Percentiles rank a stretch among this genome's conserved stretches.
Conservation (phyloP, 2,888 invertebrate species). For the Eupithecia exiguata region DNA sequence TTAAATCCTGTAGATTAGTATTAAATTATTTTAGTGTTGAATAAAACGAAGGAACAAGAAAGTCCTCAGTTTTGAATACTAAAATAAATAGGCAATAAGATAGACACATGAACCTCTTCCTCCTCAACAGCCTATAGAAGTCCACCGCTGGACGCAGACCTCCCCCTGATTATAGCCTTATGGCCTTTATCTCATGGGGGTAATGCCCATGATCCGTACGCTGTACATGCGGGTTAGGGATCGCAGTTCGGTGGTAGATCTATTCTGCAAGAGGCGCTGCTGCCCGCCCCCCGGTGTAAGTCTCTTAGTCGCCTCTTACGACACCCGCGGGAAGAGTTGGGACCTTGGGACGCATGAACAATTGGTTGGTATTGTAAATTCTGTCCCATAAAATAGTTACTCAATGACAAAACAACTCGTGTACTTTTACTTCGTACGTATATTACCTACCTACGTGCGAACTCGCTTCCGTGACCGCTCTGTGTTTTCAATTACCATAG, state of each 20-base stretch:
- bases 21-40: background rate
- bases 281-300: no score
- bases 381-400: background rate
- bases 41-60: background rate
- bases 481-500: conserved; percentile 13
- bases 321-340: no score
- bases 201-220: no score
- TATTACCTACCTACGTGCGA: background rate
- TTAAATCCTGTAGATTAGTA: conserved; percentile 7
- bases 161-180: no score
- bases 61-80: background rate
- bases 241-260: no score
- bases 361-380: background rate
- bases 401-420: background rate
- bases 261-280: no score
- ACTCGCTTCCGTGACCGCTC: background rate
- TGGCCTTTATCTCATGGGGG: no score
- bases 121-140: no score
- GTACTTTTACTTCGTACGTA: background rate
- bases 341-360: background rate
- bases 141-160: no score
- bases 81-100: background rate
- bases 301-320: no score
- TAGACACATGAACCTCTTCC: background rate
- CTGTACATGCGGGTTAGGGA: no score